phyloP scores from a whole-genome alignment of 2,797 vertebrate species.

The Anabacerthia variegaticeps region DNA sequence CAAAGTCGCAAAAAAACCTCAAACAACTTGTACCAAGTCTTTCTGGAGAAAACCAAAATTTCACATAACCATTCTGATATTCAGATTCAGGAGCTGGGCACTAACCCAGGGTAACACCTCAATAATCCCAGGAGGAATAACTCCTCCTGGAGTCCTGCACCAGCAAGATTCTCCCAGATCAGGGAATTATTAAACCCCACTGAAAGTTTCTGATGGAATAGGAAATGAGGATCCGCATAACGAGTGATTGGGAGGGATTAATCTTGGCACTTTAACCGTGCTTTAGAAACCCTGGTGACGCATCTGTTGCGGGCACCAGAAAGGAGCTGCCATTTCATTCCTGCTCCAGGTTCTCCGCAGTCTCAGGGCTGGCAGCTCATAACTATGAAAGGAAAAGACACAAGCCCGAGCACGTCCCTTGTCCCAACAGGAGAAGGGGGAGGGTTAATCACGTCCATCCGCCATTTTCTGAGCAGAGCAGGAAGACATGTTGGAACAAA shows the following conservation, averaged over 20 bases:
- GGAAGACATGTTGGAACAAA: constrained; percentile 97
- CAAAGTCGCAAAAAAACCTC: not conserved
- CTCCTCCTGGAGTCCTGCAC: not conserved
- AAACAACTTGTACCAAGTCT: not conserved
- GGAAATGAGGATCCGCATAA: not conserved
- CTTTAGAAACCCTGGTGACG: constrained; percentile 13
- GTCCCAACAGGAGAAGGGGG: constrained; percentile 63
- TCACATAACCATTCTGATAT: not conserved
- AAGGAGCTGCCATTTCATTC: constrained; percentile 49
- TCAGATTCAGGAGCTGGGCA: not conserved
- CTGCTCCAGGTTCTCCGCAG: constrained; percentile 5
- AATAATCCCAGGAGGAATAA: not conserved
- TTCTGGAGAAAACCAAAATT: not conserved
- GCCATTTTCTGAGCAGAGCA: constrained; percentile 94
- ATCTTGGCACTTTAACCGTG: not conserved
- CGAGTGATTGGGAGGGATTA: not conserved
- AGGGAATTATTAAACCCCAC: not conserved
- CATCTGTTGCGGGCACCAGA: constrained; percentile 61
- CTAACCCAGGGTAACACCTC: not conserved
- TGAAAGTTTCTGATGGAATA: not conserved
- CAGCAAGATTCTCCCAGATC: not conserved
- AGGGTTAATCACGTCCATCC: constrained; percentile 82
- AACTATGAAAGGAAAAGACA: constrained; percentile 33
- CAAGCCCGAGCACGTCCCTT: constrained; percentile 48
- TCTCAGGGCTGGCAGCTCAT: not conserved